Conservation (phyloP, 2,888 invertebrate species). For the Cyrtodaria siliqua region DNA sequence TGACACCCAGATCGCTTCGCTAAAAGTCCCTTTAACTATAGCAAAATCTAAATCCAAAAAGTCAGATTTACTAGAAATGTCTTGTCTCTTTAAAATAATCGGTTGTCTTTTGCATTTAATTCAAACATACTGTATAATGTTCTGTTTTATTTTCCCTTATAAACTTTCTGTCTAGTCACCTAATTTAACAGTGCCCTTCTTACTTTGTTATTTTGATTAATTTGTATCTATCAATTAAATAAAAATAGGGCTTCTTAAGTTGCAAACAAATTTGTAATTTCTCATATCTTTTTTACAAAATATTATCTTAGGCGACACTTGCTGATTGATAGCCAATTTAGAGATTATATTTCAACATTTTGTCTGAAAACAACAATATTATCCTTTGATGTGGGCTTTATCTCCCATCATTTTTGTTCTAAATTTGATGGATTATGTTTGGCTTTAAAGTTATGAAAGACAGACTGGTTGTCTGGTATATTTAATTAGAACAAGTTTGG, state of each 20-base stretch:
- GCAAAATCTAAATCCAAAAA: no score
- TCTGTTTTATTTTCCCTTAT: no score
- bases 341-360: slow-evolving; percentile 26
- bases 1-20: no score
- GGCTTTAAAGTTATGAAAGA: slow-evolving; percentile 51
- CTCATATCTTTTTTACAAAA: slow-evolving; percentile 6
- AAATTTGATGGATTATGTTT: slow-evolving; percentile 58
- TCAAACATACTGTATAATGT: no score
- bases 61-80: no score
- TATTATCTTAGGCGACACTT: slow-evolving; percentile 15
- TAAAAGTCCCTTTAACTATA: no score
- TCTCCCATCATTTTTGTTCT: slow-evolving; percentile 43
- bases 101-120: no score
- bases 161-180: no score
- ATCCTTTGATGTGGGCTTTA: slow-evolving; percentile 48
- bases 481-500: slow-evolving; percentile 55
- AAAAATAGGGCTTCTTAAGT: background rate
- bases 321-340: slow-evolving; percentile 50
- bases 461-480: slow-evolving; percentile 57
- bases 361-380: slow-evolving; percentile 20
- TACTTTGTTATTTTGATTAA: no score
- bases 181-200: no score
- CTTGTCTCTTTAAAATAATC: no score
- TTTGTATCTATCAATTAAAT: no score
- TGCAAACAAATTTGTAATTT: slow-evolving; percentile 1